Percentiles rank a stretch among this genome's conserved stretches.
Conservation (phyloP, 2,113 vertebrate genomes). For the Marmota monax region DNA sequence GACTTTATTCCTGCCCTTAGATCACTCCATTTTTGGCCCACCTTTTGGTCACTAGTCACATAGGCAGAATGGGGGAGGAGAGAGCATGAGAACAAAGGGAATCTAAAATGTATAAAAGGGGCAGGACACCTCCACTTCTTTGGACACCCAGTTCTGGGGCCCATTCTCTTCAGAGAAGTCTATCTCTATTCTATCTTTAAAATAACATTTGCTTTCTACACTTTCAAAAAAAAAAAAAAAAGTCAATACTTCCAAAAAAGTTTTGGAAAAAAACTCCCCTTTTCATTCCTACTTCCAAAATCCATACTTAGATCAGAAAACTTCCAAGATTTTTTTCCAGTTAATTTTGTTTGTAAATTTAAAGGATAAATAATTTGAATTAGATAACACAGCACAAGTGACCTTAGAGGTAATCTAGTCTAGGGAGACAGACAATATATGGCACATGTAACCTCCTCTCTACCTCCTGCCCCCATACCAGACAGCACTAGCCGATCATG, state of each 20-base stretch:
- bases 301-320: slow-evolving; percentile 3
- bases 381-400: background rate
- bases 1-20: too few species aligned
- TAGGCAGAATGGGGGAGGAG: too few species aligned
- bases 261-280: slow-evolving; percentile 54
- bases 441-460: background rate
- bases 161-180: too few species aligned
- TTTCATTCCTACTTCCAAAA: slow-evolving; percentile 44
- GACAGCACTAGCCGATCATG: background rate
- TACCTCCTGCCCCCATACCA: slow-evolving; percentile 1
- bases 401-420: slow-evolving; percentile 10
- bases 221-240: too few species aligned
- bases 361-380: slow-evolving; percentile 48
- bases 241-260: background rate
- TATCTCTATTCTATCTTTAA: too few species aligned
- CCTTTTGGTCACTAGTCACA: too few species aligned
- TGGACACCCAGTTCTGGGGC: too few species aligned
- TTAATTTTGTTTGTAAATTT: slow-evolving; percentile 50
- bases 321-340: slow-evolving; percentile 13
- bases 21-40: too few species aligned
- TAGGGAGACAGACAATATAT: background rate
- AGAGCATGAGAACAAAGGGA: too few species aligned
- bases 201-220: too few species aligned
- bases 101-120: too few species aligned
- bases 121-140: too few species aligned